These are phyloP conservation scores for Ridgeia piscesae DNA, from an alignment of 1,140 invertebrate species.

Conservation along the genomic window DNA sequence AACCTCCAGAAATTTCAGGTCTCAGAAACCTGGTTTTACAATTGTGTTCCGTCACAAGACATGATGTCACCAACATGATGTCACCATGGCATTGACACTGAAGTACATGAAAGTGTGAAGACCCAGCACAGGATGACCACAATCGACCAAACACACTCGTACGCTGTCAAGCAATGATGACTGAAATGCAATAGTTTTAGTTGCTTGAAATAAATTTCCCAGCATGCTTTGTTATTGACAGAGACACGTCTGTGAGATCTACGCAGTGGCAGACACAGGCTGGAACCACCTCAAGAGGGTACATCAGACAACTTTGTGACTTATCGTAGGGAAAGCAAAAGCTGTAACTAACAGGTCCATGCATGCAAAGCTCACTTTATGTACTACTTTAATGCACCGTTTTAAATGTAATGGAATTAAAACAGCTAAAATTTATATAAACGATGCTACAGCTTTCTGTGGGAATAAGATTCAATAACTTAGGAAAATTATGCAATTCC, in stretches of 20 bases:
- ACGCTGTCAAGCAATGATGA: not conserved
- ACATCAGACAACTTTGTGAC: not conserved
- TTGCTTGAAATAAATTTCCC: not conserved
- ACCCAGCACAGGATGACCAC: not conserved
- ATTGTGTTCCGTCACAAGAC: not conserved
- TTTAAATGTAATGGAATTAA: too few relatives aligned
- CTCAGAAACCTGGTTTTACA: not conserved
- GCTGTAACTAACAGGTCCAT: not conserved
- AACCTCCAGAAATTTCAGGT: not conserved
- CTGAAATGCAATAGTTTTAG: not conserved
- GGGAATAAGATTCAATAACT: too few relatives aligned
- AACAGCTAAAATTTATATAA: too few relatives aligned
- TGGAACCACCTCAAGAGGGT: not conserved
- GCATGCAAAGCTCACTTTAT: not conserved
- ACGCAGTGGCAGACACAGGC: not conserved
- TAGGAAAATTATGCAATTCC: not conserved
- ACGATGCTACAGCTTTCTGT: too few relatives aligned
- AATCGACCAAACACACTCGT: not conserved
- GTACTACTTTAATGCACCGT: too few relatives aligned
- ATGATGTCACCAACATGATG: not conserved
- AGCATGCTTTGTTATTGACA: not conserved
- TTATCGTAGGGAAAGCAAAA: not conserved
- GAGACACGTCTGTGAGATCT: not conserved
- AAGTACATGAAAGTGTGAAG: not conserved
- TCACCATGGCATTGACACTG: not conserved